Evolutionary conservation across 2,113 vertebrate genomes (phyloP), one percentile per base, ranked within the genome.

Genomic region (Symphodus melops): DNA sequence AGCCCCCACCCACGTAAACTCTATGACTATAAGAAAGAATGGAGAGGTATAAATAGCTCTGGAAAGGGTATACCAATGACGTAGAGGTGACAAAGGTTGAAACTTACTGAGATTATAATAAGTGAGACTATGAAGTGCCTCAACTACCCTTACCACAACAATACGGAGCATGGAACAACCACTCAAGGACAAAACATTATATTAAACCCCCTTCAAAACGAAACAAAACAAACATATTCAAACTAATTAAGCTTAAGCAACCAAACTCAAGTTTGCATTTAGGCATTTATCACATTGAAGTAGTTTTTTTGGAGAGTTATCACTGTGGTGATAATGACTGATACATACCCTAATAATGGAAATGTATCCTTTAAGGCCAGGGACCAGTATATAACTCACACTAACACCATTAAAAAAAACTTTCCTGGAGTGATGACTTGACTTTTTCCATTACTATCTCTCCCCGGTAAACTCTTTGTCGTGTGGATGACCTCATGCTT

Each of bases 41-140:
- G 12, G 36, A 75, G 23, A 1, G 37, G 28, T 89, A 88, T 85
- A 86, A 86, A 57, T 85, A 84, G 75, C 67, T 19, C n/a, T 9
- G 1, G 60, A 48, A 57, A 69, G 44, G 33, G 9, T 28, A 36
- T 2, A 66, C 60, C 17, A 57, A 66, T 77, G 80, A 81, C 33
- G 13, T 53, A 37, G 7, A 49, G 21, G n/a, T n/a, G n/a, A n/a
- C 51, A 8, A 21, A 17, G 58, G 33, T 5, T 72, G 79, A 72
- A 28, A 33, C 17, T 60, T 55, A 67, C 2, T 20, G 20, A 64
- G 52, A 66, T 64, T n/a, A 52, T n/a, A 55, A 3, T 16, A 7
- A 67, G 51, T 67, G 37, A 70, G 20, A 56, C 54, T 14, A 10
- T 39, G 23, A 23, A 52, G 39, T 85, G 62, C 55, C 63, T 80